A percentile compares a stretch with the other conserved stretches of the same genome.
Conservation (phyloP, 2,888 invertebrate genomes). For the Belgica antarctica region DNA sequence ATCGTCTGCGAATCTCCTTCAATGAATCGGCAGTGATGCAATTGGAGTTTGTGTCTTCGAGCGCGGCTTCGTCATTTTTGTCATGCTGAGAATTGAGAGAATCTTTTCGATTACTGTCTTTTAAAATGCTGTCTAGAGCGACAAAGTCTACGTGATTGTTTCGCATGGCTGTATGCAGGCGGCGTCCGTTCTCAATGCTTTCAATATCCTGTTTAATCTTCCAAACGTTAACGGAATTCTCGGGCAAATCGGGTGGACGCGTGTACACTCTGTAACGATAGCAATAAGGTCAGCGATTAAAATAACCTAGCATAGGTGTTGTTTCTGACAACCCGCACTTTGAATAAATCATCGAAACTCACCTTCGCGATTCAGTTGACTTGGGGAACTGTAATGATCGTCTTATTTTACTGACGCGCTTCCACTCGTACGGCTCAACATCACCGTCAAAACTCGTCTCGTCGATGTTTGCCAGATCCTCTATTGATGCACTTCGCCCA, state of each 20-base stretch:
- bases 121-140: slow-evolving; percentile 58
- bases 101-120: slow-evolving; percentile 46
- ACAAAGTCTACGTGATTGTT: slow-evolving; percentile 59
- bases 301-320: not conserved
- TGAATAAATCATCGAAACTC: too few species aligned
- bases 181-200: slow-evolving; percentile 59
- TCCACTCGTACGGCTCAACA: slow-evolving; percentile 63
- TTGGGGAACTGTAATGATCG: slow-evolving; percentile 68
- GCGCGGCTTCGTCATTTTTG: not conserved
- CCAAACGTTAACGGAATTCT: slow-evolving; percentile 58
- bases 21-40: slow-evolving; percentile 63
- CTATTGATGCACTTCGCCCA: slow-evolving; percentile 56
- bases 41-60: slow-evolving; percentile 46
- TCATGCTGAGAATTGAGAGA: slow-evolving; percentile 21
- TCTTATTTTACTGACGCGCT: slow-evolving; percentile 63
- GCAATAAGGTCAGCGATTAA: too few species aligned
- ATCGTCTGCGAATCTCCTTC: slow-evolving; percentile 60
- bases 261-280: slow-evolving; percentile 15
- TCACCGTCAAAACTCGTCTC: slow-evolving; percentile 52
- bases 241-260: slow-evolving; percentile 54
- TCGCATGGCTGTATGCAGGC: slow-evolving; percentile 58
- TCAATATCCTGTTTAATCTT: slow-evolving; percentile 60
- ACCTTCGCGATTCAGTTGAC: slow-evolving; percentile 46
- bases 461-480: slow-evolving; percentile 54
- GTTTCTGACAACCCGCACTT: not conserved